A percentile compares a stretch with the other conserved stretches of the same genome.
These are phyloP conservation scores for Neosalanx taihuensis DNA, from an alignment of 2,797 vertebrate genomes.

Conservation along the genomic window DNA sequence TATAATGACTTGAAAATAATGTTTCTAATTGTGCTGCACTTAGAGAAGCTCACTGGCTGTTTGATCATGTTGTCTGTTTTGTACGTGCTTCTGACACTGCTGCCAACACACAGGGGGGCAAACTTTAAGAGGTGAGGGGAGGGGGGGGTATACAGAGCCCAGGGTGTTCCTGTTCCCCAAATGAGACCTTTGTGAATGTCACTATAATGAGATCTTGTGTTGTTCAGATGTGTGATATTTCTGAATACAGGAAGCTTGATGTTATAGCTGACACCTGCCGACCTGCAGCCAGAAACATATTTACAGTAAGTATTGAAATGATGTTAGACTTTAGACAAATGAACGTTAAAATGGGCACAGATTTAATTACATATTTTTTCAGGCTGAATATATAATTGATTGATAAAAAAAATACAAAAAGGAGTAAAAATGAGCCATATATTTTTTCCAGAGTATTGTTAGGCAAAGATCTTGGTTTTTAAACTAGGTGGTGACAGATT, in stretches of 20 bases:
- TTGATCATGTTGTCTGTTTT: conserved; percentile 75
- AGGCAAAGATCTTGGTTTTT: conserved; percentile 41
- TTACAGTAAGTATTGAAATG: conserved; percentile 31
- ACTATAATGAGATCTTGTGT: conserved; percentile 44
- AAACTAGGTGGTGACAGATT: conserved; percentile 19
- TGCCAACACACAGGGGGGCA: conserved; percentile 70
- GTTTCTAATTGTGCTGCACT: conserved; percentile 83
- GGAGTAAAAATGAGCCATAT: conserved; percentile 31
- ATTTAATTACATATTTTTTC: conserved; percentile 43
- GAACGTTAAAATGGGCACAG: conserved; percentile 31
- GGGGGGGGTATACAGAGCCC: conserved; percentile 31
- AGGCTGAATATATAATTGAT: conserved; percentile 33
- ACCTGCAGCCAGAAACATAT: conserved; percentile 30
- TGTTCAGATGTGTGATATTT: conserved; percentile 52
- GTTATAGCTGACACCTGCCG: conserved; percentile 20
- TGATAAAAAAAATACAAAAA: conserved; percentile 24
- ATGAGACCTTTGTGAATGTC: conserved; percentile 25
- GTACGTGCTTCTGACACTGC: conserved; percentile 80
- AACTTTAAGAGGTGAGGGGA: conserved; percentile 40
- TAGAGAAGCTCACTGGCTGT: conserved; percentile 81
- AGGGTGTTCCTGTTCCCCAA: conserved; percentile 19
- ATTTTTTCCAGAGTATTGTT: conserved; percentile 55
- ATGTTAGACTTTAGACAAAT: conserved; percentile 26
- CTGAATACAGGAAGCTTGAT: conserved; percentile 19
- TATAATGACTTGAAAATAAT: conserved; percentile 86